Evolutionary conservation across 1,140 invertebrate genomes (phyloP).

Genomic region (Conus betulinus): DNA sequence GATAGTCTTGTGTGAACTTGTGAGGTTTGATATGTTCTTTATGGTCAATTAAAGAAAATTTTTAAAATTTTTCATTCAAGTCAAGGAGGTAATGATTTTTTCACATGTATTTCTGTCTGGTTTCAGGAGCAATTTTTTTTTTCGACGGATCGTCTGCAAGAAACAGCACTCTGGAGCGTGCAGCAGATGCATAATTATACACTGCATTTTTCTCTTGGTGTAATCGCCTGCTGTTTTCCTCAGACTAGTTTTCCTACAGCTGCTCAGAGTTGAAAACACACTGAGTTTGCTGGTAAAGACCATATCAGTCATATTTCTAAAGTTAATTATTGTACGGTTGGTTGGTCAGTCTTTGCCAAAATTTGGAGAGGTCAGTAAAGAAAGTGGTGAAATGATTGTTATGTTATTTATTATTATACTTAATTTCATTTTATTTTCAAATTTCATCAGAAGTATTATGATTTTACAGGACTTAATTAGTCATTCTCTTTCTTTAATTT

Average conservation of each 20-base stretch:
- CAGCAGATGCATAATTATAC: conserved; percentile 40
- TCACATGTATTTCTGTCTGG: background rate
- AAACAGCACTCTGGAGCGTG: conserved; percentile 30
- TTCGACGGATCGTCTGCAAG: conserved; percentile 47
- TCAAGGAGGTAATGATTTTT: too few relatives aligned
- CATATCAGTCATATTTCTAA: background rate
- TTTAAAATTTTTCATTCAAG: too few relatives aligned
- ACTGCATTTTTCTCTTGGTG: conserved; percentile 43
- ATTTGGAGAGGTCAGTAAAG: background rate
- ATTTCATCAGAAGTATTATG: too few relatives aligned
- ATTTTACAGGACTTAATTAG: too few relatives aligned
- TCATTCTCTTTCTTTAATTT: too few relatives aligned
- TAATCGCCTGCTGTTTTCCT: conserved; percentile 23
- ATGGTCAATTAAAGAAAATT: too few relatives aligned
- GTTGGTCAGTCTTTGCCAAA: background rate
- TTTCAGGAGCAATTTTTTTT: conserved; percentile 50
- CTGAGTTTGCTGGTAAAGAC: background rate
- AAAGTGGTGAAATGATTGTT: too few relatives aligned
- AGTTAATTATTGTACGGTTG: too few relatives aligned
- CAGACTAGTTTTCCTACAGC: background rate
- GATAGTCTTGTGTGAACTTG: too few relatives aligned
- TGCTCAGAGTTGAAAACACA: background rate
- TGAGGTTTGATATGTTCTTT: too few relatives aligned
- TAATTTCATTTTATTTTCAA: too few relatives aligned
- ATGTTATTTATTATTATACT: too few relatives aligned